Evolutionary conservation across 2,888 invertebrate species (phyloP).

Genomic region (Volucella inanis): DNA sequence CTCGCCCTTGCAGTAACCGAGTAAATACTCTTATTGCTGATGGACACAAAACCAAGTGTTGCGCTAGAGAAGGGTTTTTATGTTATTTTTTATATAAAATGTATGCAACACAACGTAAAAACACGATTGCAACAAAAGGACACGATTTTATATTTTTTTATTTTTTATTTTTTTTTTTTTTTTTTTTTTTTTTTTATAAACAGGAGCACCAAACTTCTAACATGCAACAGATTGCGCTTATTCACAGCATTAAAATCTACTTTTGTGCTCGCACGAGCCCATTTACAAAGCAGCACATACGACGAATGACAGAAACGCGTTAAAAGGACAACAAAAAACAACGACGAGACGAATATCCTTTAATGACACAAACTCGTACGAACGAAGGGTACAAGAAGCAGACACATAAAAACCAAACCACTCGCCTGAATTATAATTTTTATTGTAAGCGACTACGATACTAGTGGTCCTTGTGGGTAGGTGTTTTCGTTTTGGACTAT

Average conservation of each 20-base stretch:
- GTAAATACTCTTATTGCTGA: not conserved
- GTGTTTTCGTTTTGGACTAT: not conserved
- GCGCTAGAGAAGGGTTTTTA: not conserved
- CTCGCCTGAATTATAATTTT: conserved; percentile 51
- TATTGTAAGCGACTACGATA: conserved; percentile 34
- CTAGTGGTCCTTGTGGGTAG: conserved; percentile 1
- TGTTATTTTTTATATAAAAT: not conserved
- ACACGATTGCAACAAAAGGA: conserved; percentile 2
- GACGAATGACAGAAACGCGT: conserved; percentile 1
- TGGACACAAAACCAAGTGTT: conserved; percentile 30
- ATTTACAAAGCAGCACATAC: conserved; percentile 6
- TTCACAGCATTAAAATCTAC: conserved; percentile 59
- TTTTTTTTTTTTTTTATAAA: not conserved
- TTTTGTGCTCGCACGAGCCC: conserved; percentile 32
- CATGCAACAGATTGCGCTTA: conserved; percentile 69
- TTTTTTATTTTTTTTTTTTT: conserved; percentile 1
- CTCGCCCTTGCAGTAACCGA: conserved; percentile 26
- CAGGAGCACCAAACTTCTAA: conserved; percentile 9
- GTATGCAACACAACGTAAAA: not conserved
- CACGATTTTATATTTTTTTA: not conserved
- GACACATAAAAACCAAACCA: conserved; percentile 23
- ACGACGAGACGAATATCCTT: conserved; percentile 25
- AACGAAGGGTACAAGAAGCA: conserved; percentile 15
- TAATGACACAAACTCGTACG: conserved; percentile 9
- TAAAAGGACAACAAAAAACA: not conserved